A percentile compares a stretch with the other conserved stretches of the same genome.
phyloP scores from a whole-genome alignment of 2,888 invertebrate genomes.

The Taphrorychus bicolor region DNA sequence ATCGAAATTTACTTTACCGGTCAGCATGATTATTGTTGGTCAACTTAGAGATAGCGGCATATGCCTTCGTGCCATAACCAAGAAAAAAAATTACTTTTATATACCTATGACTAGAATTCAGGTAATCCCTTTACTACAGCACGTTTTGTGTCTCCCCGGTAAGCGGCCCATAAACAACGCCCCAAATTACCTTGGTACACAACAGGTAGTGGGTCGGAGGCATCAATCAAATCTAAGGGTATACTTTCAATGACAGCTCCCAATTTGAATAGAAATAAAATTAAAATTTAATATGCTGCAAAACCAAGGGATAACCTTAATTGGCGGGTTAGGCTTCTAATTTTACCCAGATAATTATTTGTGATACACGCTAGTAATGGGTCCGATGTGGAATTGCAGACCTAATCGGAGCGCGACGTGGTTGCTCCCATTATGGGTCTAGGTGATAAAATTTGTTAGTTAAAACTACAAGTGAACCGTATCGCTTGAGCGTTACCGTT shows the following conservation, averaged over 20 bases:
- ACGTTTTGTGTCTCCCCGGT: background rate
- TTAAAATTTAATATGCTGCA: conserved; percentile 35
- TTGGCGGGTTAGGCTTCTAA: conserved; percentile 16
- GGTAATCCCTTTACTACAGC: too few species aligned
- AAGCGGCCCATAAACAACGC: background rate
- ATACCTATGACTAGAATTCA: too few species aligned
- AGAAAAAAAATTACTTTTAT: too few species aligned
- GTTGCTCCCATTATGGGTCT: conserved; percentile 36
- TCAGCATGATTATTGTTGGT: too few species aligned
- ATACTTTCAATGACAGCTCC: conserved; percentile 58
- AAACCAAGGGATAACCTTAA: conserved; percentile 27
- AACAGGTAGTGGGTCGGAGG: conserved; percentile 44
- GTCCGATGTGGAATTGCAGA: conserved; percentile 1
- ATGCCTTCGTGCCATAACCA: too few species aligned
- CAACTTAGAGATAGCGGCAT: too few species aligned
- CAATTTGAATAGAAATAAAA: conserved; percentile 53
- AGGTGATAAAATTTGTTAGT: conserved; percentile 42
- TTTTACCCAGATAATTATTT: background rate
- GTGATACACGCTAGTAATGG: background rate
- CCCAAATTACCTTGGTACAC: background rate
- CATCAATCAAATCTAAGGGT: conserved; percentile 57
- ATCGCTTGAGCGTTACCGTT: conserved; percentile 18
- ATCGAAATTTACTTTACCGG: too few species aligned
- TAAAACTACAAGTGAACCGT: conserved; percentile 39
- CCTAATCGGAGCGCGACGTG: conserved; percentile 20